Evolutionary conservation across 2,797 vertebrate genomes (phyloP).

Genomic region (Anableps anableps): DNA sequence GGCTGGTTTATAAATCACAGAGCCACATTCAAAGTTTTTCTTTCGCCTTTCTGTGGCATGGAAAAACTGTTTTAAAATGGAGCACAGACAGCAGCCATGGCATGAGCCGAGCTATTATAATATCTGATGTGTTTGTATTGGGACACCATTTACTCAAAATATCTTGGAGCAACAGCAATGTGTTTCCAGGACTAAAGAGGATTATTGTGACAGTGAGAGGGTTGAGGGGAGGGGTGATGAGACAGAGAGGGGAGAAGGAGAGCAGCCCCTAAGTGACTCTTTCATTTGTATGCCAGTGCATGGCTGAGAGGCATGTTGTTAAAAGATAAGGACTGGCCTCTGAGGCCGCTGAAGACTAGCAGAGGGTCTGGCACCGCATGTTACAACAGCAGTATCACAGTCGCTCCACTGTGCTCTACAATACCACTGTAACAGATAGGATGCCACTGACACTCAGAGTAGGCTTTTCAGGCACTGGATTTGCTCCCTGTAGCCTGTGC

Average conservation of each 20-base stretch:
- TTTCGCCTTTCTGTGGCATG: constrained; percentile 11
- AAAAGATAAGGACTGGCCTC: constrained; percentile 82
- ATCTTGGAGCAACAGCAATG: constrained; percentile 43
- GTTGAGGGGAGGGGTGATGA: constrained; percentile 37
- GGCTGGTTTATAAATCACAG: constrained; percentile 59
- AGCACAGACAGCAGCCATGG: constrained; percentile 15
- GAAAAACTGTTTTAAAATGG: constrained; percentile 35
- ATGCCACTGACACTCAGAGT: constrained; percentile 50
- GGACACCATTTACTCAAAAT: constrained; percentile 59
- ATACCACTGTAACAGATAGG: constrained; percentile 74
- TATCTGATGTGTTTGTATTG: constrained; percentile 43
- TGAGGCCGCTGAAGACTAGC: constrained; percentile 76
- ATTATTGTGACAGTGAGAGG: constrained; percentile 73
- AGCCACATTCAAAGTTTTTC: constrained; percentile 42
- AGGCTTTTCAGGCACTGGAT: constrained; percentile 42
- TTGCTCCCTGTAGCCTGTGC: constrained; percentile 22
- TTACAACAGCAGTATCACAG: constrained; percentile 74
- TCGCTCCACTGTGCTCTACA: constrained; percentile 66
- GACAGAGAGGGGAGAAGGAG: constrained; percentile 45
- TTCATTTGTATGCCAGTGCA: constrained; percentile 81
- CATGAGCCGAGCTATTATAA: constrained; percentile 43
- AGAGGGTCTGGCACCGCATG: constrained; percentile 73
- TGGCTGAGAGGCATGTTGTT: constrained; percentile 81
- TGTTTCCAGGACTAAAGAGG: constrained; percentile 67
- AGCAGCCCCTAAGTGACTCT: constrained; percentile 74